phyloP scores from a whole-genome alignment of 35 echinoderm and acorn worm genomes.

The Anneissia japonica region DNA sequence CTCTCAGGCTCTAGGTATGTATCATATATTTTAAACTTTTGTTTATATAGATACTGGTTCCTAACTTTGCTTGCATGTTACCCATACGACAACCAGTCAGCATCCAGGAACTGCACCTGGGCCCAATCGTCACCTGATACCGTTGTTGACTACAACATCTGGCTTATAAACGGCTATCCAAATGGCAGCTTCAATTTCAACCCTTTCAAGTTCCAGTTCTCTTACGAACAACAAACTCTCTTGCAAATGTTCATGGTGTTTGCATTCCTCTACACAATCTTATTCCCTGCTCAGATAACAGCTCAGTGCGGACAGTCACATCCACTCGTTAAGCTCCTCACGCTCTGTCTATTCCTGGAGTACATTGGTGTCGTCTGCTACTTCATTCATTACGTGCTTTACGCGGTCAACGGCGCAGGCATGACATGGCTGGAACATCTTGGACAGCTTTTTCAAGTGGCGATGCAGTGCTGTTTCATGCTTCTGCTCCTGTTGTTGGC shows the following conservation, averaged over 20 bases:
- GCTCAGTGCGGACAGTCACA: background rate
- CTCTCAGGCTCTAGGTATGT: too few species aligned
- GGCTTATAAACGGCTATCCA: slow-evolving; percentile 5
- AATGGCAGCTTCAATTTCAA: background rate
- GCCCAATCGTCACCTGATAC: background rate
- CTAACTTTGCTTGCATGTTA: background rate
- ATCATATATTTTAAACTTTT: background rate
- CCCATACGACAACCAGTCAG: background rate
- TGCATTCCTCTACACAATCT: background rate
- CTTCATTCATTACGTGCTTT: background rate
- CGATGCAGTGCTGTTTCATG: slow-evolving; percentile 8
- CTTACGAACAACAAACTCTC: background rate
- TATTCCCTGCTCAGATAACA: background rate
- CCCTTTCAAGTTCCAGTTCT: slow-evolving; percentile 13
- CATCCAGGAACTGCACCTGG: background rate
- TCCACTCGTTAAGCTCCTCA: slow-evolving; percentile 3
- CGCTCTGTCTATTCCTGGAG: slow-evolving; percentile 5
- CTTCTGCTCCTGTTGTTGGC: slow-evolving; percentile 4
- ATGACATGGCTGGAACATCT: background rate
- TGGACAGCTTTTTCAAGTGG: background rate
- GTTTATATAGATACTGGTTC: background rate
- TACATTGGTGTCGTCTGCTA: background rate
- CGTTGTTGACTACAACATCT: background rate
- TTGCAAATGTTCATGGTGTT: background rate
- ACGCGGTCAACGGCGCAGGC: background rate